Conservation (phyloP, 2,888 invertebrate species). For the Griposia aprilina region DNA sequence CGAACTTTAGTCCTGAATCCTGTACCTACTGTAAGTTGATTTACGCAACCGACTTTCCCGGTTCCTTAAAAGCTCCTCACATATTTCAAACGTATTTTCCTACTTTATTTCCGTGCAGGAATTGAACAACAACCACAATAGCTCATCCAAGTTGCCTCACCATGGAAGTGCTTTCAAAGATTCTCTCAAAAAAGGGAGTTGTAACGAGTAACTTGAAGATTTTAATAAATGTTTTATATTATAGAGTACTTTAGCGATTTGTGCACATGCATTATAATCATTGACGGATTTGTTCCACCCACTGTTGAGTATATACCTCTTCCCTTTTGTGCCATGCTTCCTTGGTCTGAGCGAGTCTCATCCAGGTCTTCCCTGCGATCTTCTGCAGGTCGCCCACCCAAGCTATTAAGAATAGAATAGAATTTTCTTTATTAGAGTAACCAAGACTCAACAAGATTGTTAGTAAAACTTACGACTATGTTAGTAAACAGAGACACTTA, state of each 20-base stretch:
- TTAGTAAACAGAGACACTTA: no score
- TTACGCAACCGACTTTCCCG: background rate
- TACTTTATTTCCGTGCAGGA: background rate
- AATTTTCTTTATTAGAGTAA: no score
- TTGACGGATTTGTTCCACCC: background rate
- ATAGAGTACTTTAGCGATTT: background rate
- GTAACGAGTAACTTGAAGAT: background rate
- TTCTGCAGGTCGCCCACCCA: no score
- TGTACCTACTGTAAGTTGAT: background rate
- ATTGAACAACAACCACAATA: background rate
- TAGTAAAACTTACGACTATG: no score
- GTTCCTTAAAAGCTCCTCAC: background rate
- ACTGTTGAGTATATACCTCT: background rate
- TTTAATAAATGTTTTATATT: background rate
- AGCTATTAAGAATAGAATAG: no score
- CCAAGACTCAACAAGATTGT: no score
- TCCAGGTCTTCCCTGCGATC: background rate
- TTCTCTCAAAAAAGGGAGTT: background rate
- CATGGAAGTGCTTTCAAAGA: background rate
- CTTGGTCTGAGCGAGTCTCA: background rate
- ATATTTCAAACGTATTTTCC: no score
- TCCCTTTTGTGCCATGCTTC: background rate
- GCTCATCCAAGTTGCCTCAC: background rate
- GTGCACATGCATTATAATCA: background rate
- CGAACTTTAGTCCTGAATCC: background rate